Base-by-base conservation (phyloP, 2,888 invertebrate genomes). In the Elgonia sp. region DNA sequence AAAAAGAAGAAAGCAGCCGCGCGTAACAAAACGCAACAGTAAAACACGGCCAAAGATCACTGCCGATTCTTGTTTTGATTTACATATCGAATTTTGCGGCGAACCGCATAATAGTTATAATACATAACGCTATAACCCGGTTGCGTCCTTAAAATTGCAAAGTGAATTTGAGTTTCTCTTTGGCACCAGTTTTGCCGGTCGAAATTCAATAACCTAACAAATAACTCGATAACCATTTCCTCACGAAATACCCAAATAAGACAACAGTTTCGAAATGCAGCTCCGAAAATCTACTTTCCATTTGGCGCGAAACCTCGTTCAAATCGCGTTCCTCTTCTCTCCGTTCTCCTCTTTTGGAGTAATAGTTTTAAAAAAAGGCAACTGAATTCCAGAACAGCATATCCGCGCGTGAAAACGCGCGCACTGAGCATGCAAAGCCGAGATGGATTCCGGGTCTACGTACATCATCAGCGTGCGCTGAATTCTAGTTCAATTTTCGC, bases 401-500 rank as follows among this genome's bases (percentile, higher is more conserved):
- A 82, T 82, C 70, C 82, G 72, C 82, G 77, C 79, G 73, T 72
- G 82, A 82, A 86, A 86, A 82, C 72, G 77, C 82, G 83, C 83
- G 73, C 79, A 73, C 79, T 12, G 77, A 86, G 76, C 72, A 67
- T 81, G 77, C 81, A 82, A 69, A 86, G 81, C 83, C 50, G 79
- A 80, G 79, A 87, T 84, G 80, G 87, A 87, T 87, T 84, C 86
- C 53, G 85, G 67, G 75, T 89, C 75, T 87, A 53, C 81, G 79
- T 88, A 86, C 84, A 84, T 86, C 88, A 82, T 84, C 89, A 80
- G 83, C 65, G 73, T 82, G 84, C 84, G 70, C 77, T 86, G 82
- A 86, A 89, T 89, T 89, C 77, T 80, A 80, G 84, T 89, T 88
- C 89, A 89, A 89, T 89, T 88, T 89, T 89, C 86, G 76, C 75